Conservation (phyloP, 2,797 vertebrate genomes). For the Atherinosoma microstoma region DNA sequence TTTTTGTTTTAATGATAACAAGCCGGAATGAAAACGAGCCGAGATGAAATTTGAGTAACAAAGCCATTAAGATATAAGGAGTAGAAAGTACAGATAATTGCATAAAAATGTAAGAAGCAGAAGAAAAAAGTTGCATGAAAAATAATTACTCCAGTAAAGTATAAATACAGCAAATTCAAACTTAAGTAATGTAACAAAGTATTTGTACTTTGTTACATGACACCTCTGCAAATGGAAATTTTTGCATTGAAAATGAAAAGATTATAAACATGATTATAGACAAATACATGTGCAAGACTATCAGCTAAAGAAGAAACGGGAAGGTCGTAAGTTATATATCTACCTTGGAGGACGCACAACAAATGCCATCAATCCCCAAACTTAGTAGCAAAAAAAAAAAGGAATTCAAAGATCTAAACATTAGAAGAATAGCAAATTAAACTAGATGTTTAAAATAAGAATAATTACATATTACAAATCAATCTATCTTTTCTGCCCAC, state of each 20-base stretch:
- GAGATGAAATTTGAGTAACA: too few species aligned
- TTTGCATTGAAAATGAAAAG: background rate
- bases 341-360: background rate
- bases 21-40: too few species aligned
- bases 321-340: background rate
- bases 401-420: background rate
- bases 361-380: background rate
- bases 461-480: background rate
- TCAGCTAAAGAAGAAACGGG: background rate
- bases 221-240: background rate
- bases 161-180: too few species aligned
- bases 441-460: background rate
- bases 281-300: background rate
- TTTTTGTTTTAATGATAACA: too few species aligned
- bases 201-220: too few species aligned
- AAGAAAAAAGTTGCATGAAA: too few species aligned
- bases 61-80: too few species aligned
- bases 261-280: background rate
- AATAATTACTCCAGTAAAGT: too few species aligned
- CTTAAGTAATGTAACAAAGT: too few species aligned
- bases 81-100: too few species aligned
- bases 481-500: background rate
- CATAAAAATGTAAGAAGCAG: too few species aligned
- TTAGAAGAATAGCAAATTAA: background rate
- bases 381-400: background rate